phyloP scores from a whole-genome alignment of 2,888 invertebrate species.

The Tetrapedia diversipes region DNA sequence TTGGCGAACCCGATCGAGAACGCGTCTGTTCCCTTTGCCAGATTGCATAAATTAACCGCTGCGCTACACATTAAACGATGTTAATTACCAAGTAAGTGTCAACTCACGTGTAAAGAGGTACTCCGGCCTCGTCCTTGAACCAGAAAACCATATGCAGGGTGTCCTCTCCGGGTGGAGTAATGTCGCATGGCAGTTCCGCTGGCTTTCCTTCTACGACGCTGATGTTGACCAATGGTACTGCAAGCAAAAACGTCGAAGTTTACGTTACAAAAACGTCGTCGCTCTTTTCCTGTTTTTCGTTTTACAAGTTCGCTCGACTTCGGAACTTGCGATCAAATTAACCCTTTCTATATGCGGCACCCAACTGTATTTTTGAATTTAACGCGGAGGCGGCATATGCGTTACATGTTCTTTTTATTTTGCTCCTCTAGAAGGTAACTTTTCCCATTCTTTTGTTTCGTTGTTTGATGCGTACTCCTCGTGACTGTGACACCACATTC shows the following conservation, averaged over 20 bases:
- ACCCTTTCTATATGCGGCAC: too few species aligned
- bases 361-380: too few species aligned
- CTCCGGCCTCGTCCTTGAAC: constrained; percentile 94
- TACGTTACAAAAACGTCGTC: too few species aligned
- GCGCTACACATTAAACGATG: neutral
- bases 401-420: too few species aligned
- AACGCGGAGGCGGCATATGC: too few species aligned
- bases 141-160: constrained; percentile 96
- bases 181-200: constrained; percentile 94
- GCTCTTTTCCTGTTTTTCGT: neutral
- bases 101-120: constrained; percentile 93
- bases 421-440: too few species aligned
- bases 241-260: neutral
- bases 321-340: too few species aligned
- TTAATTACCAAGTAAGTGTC: neutral
- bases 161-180: constrained; percentile 91
- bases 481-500: too few species aligned
- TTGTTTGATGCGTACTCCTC: too few species aligned
- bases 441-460: too few species aligned
- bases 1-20: too few species aligned
- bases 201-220: constrained; percentile 95
- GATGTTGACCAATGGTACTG: constrained; percentile 91
- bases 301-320: neutral
- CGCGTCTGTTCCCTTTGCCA: neutral
- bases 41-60: constrained; percentile 3